phyloP scores from a whole-genome alignment of 2,797 vertebrate genomes.

The Protonibea diacanthus region DNA sequence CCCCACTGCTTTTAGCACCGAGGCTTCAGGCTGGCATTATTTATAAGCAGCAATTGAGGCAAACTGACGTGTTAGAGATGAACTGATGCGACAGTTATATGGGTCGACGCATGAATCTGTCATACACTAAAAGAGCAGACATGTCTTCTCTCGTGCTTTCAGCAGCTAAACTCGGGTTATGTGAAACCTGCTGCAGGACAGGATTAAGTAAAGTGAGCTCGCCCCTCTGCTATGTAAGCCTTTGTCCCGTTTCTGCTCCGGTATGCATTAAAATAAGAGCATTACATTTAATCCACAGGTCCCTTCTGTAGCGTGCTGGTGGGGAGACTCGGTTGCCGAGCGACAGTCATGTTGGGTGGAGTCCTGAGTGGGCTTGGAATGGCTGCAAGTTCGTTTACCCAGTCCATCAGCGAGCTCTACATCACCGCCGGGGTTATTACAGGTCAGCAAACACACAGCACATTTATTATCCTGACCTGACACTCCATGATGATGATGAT shows the following conservation, averaged over 20 bases:
- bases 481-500: neutral
- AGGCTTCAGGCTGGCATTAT: neutral
- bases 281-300: slow-evolving; percentile 82
- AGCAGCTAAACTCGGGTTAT: slow-evolving; percentile 19
- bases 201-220: slow-evolving; percentile 44
- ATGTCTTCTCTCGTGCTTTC: neutral
- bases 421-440: slow-evolving; percentile 91
- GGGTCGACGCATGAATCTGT: neutral
- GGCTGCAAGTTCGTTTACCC: slow-evolving; percentile 90
- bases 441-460: slow-evolving; percentile 82
- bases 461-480: slow-evolving; percentile 20
- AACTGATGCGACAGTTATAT: neutral
- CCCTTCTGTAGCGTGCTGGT: slow-evolving; percentile 94
- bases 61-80: neutral
- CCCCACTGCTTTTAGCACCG: neutral
- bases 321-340: slow-evolving; percentile 90
- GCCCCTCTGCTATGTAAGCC: neutral
- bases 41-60: neutral
- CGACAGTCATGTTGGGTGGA: slow-evolving; percentile 91
- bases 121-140: neutral
- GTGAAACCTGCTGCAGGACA: slow-evolving; percentile 48
- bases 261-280: slow-evolving; percentile 63
- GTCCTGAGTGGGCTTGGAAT: slow-evolving; percentile 92
- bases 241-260: slow-evolving; percentile 11
- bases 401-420: slow-evolving; percentile 89